Conservation (phyloP, 1,140 invertebrate genomes). For the Drosophila tsacasi region DNA sequence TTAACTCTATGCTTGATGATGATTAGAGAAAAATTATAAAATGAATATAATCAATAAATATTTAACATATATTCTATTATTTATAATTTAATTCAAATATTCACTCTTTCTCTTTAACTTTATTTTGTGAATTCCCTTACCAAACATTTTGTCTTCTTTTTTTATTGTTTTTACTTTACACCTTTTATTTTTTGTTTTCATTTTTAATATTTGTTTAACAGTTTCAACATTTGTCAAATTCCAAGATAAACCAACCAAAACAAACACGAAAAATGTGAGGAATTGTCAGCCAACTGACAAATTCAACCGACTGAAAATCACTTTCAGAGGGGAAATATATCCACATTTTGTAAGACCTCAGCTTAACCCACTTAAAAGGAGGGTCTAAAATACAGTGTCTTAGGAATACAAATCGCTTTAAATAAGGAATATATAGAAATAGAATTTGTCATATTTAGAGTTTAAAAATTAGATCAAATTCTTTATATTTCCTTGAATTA, state of each 20-base stretch:
- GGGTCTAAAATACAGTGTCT: rapidly evolving
- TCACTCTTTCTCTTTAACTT: neutral
- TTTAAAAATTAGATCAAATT: neutral
- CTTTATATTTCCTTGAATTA: neutral
- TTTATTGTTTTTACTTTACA: neutral
- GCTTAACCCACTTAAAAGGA: neutral
- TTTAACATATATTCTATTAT: too few relatives aligned
- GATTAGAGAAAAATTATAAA: too few relatives aligned
- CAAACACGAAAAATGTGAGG: conserved; percentile 9
- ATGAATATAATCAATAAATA: too few relatives aligned
- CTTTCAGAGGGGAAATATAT: neutral
- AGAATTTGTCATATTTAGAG: too few relatives aligned
- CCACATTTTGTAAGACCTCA: neutral
- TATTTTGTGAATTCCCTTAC: too few relatives aligned
- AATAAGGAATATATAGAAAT: too few relatives aligned
- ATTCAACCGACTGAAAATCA: conserved; percentile 2
- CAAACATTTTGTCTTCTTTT: neutral
- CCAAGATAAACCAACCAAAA: neutral
- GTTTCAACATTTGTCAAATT: neutral
- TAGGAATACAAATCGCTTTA: neutral
- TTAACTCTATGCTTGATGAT: too few relatives aligned
- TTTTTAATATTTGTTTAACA: conserved; percentile 1
- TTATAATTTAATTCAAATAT: too few relatives aligned
- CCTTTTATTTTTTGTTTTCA: neutral
- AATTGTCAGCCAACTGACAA: conserved; percentile 17